Evolutionary conservation across 2,113 vertebrate species (phyloP), one percentile per base, ranked within the genome.

Genomic region (Ceuthmochares aereus): DNA sequence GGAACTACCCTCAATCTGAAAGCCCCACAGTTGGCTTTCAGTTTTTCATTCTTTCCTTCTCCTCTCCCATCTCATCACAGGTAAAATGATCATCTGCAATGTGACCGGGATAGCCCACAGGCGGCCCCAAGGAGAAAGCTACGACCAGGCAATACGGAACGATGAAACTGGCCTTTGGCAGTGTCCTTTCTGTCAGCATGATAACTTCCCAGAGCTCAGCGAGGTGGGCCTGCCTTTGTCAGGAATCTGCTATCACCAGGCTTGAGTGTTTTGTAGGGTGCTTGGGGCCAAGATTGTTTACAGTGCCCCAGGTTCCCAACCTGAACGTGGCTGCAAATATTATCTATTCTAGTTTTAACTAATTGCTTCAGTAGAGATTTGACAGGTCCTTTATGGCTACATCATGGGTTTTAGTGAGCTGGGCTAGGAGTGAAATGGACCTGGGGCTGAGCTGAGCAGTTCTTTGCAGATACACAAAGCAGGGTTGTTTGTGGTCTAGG

Each of bases 171-270:
- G 99, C 6, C 98, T 99, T 27, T 99, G 99, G 99, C 99, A 99
- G 91, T 99, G 99, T 96, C 99, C 99, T 62, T 99, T 99, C 97
- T 99, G 99, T 81, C 99, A 99, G 89, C 99, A 99, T 96, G 99
- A 99, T 97, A 99, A 99, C 95, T 99, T 99, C 62, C 99, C 99
- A 43, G 99, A 99, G 88, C 99, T 99, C 67, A 99, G 99, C 2
- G 99, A 99, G 99, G 99, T 99, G 80, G 15, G 83, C 22, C 42
- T 83, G 72, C 21, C 27, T 85, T 75, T 51, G 49, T n/a, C 62
- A 45, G 64, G 54, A 63, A 45, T 18, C 89, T 68, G 43, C 64
- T 77, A 0, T 55, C 6, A 2, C 14, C 87, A 69, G 54, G 20
- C 62, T 36, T 29, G 10, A 43, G 30, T 1, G 0, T 36, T 78